A percentile compares a stretch with the other conserved stretches of the same genome.
These are phyloP conservation scores for Tetramorium simillimum DNA, from an alignment of 1,140 invertebrate species.

Conservation along the genomic window DNA sequence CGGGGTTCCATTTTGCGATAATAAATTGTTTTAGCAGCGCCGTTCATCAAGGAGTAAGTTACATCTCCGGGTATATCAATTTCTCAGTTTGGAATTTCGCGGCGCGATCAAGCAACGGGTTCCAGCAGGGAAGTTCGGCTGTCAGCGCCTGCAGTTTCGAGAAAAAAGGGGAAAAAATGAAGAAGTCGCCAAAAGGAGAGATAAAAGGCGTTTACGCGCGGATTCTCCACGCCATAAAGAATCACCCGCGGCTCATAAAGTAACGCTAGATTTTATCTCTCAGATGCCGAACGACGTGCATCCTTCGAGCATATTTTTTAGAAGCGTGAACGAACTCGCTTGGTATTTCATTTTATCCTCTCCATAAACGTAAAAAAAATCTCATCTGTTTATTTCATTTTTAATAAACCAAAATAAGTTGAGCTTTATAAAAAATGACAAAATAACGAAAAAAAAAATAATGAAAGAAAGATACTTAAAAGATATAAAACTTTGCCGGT, in stretches of 20 bases:
- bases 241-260: conserved; percentile 85
- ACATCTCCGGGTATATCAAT: conserved; percentile 64
- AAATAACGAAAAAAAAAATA: neutral
- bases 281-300: conserved; percentile 79
- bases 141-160: conserved; percentile 56
- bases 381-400: neutral
- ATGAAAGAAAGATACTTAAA: neutral
- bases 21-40: conserved; percentile 38
- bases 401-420: conserved; percentile 1
- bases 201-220: conserved; percentile 62
- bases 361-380: neutral
- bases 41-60: conserved; percentile 43
- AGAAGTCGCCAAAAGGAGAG: conserved; percentile 56
- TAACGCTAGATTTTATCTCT: conserved; percentile 85
- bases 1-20: neutral
- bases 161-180: conserved; percentile 51
- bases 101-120: conserved; percentile 35
- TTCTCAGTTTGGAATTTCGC: conserved; percentile 71
- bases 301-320: conserved; percentile 72
- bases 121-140: conserved; percentile 65
- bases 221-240: conserved; percentile 82
- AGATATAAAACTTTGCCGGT: neutral
- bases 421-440: neutral
- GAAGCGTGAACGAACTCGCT: conserved; percentile 44
- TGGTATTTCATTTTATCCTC: conserved; percentile 53